Percentiles rank a stretch among this genome's conserved stretches.
Conservation (phyloP, 2,113 vertebrate species). For the Lamprotornis superbus region DNA sequence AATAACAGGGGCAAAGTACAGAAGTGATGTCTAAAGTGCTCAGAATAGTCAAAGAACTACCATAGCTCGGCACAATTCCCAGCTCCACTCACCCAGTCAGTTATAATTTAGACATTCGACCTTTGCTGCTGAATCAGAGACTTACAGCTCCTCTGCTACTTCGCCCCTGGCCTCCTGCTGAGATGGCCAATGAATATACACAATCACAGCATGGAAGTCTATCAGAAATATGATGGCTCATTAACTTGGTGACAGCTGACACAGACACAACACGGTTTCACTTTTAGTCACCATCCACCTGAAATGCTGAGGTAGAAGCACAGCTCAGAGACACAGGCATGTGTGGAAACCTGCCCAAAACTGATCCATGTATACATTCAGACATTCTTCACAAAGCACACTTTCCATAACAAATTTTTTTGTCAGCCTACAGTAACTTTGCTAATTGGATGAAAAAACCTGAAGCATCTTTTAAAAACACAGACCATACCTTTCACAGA, state of each 20-base stretch:
- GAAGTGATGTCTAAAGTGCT: background rate
- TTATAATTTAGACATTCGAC: background rate
- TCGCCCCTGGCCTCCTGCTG: background rate
- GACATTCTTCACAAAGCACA: background rate
- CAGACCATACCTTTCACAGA: background rate
- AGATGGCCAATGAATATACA: background rate
- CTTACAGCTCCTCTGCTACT: background rate
- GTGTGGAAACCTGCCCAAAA: background rate
- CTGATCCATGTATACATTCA: rapidly evolving
- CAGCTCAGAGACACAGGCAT: rapidly evolving
- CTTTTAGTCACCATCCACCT: background rate
- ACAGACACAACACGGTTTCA: background rate
- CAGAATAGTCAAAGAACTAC: background rate
- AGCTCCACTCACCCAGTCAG: background rate
- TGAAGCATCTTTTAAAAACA: background rate
- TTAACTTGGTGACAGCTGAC: background rate
- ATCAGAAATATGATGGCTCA: background rate
- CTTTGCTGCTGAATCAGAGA: background rate
- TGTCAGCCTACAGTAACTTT: background rate
- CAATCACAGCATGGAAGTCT: background rate
- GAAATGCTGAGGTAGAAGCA: background rate
- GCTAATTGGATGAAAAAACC: background rate
- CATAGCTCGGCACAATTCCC: rapidly evolving
- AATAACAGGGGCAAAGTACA: background rate
- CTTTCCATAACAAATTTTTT: background rate